Percentiles rank a stretch among this genome's conserved stretches.
Evolutionary conservation across 2,888 invertebrate genomes (phyloP).

Genomic region (Sesia bembeciformis): DNA sequence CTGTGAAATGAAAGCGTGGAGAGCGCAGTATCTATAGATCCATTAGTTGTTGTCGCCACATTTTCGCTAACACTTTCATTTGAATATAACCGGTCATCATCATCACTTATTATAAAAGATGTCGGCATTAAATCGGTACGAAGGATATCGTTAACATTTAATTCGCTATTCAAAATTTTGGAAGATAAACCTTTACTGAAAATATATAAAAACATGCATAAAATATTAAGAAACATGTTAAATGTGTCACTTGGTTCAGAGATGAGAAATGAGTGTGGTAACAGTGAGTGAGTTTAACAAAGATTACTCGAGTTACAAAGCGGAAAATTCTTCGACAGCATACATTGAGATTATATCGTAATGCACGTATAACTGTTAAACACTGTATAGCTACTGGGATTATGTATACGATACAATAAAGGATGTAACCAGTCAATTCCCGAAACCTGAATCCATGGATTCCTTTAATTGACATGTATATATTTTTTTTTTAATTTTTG

Average conservation of each 20-base stretch:
- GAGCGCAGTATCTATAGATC: conserved; percentile 77
- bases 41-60: conserved; percentile 51
- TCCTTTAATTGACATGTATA: too few relatives aligned
- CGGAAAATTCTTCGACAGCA: conserved; percentile 43
- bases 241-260: not conserved
- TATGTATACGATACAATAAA: too few relatives aligned
- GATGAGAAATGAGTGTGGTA: conserved; percentile 5
- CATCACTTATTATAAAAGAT: conserved; percentile 67
- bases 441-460: too few relatives aligned
- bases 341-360: not conserved
- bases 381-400: too few relatives aligned
- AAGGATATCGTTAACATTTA: conserved; percentile 79
- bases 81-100: conserved; percentile 20
- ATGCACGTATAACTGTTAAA: not conserved
- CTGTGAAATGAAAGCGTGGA: conserved; percentile 81
- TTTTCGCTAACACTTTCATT: conserved; percentile 13
- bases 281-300: conserved; percentile 14
- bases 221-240: not conserved
- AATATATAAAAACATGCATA: conserved; percentile 5
- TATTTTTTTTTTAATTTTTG: too few relatives aligned
- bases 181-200: conserved; percentile 5
- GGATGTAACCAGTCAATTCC: too few relatives aligned
- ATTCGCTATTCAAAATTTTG: conserved; percentile 34
- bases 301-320: conserved; percentile 55
- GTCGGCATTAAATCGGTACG: conserved; percentile 81